These are phyloP conservation scores for Drymonia ruficornis DNA, from an alignment of 2,888 invertebrate genomes.

Conservation along the genomic window DNA sequence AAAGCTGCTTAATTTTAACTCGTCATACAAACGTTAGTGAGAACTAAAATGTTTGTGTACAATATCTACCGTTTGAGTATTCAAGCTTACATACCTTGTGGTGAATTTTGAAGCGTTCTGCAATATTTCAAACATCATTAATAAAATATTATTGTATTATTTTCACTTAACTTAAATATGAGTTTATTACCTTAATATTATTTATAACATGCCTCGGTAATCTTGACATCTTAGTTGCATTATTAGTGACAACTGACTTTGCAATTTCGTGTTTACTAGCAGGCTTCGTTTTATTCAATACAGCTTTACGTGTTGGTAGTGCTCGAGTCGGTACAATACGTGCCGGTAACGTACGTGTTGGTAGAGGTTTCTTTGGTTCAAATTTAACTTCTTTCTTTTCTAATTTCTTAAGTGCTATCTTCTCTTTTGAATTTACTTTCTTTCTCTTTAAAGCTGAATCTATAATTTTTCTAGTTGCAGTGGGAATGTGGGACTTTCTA, in stretches of 20 bases:
- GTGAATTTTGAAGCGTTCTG: slow-evolving; percentile 57
- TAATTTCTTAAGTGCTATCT: slow-evolving; percentile 15
- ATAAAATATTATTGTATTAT: neutral
- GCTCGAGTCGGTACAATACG: neutral
- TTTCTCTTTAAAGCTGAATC: slow-evolving; percentile 32
- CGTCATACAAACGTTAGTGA: neutral
- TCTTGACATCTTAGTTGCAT: neutral
- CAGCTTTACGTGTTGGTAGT: neutral
- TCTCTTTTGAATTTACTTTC: slow-evolving; percentile 39
- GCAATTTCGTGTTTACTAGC: neutral
- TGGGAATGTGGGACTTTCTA: slow-evolving; percentile 39
- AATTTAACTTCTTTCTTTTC: slow-evolving; percentile 18
- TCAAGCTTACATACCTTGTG: slow-evolving; percentile 45
- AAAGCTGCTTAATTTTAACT: too few species aligned
- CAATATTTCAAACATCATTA: slow-evolving; percentile 29
- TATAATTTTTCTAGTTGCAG: slow-evolving; percentile 31
- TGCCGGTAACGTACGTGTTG: slow-evolving; percentile 5
- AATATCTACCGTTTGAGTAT: slow-evolving; percentile 1
- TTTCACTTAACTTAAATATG: neutral
- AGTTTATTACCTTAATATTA: slow-evolving; percentile 3
- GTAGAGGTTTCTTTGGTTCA: slow-evolving; percentile 14
- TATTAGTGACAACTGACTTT: neutral
- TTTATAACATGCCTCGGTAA: slow-evolving; percentile 8
- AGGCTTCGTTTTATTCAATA: neutral
- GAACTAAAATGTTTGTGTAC: neutral